These are phyloP conservation scores for Aphidius colemani DNA, from an alignment of 2,888 invertebrate species.

Conservation along the genomic window DNA sequence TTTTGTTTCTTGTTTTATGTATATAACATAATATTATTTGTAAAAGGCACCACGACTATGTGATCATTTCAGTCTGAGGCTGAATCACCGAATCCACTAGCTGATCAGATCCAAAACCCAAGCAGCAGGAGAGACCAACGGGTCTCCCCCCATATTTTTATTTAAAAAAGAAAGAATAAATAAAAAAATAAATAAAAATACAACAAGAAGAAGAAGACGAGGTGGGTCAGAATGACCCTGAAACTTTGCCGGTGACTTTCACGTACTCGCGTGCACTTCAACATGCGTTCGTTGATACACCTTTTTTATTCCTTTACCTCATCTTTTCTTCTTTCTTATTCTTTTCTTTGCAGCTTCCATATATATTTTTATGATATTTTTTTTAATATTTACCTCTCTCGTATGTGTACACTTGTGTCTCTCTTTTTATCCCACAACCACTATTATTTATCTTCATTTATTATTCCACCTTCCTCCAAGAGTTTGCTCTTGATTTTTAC, in stretches of 20 bases:
- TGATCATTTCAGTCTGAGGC: constrained; percentile 34
- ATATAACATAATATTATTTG: too few relatives aligned
- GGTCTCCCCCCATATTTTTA: constrained; percentile 31
- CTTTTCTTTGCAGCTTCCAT: neutral
- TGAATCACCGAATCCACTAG: constrained; percentile 36
- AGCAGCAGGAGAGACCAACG: constrained; percentile 41
- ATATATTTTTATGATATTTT: too few relatives aligned
- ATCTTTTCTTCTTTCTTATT: constrained; percentile 30
- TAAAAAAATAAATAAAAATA: constrained; percentile 19
- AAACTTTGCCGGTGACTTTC: constrained; percentile 52
- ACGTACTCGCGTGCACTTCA: constrained; percentile 53
- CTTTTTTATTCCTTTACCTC: constrained; percentile 34
- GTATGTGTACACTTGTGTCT: too few relatives aligned
- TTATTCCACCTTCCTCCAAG: neutral
- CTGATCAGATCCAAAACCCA: constrained; percentile 31
- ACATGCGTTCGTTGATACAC: constrained; percentile 43
- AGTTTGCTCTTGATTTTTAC: constrained; percentile 4
- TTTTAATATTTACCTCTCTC: too few relatives aligned
- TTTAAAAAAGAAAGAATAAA: constrained; percentile 25
- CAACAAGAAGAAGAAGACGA: constrained; percentile 23
- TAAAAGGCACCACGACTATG: constrained; percentile 9
- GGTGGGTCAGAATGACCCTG: constrained; percentile 49
- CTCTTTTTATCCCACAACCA: too few relatives aligned
- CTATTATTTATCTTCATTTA: constrained; percentile 22
- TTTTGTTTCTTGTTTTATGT: too few relatives aligned